Conservation (phyloP, 2,797 vertebrate genomes). For the Sebastiscus albofasciatus region DNA sequence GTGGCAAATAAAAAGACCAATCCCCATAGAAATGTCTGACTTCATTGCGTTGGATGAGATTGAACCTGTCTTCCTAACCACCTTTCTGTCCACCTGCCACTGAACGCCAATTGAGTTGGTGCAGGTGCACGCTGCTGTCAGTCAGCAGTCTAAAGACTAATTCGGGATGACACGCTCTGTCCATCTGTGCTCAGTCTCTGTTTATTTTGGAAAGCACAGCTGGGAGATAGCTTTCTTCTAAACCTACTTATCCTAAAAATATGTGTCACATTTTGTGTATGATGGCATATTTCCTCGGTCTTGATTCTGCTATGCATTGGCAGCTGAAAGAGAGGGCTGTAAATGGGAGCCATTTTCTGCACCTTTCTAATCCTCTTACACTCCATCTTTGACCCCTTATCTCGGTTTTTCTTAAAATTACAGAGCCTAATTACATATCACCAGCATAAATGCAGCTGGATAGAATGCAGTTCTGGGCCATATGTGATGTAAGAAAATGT, state of each 20-base stretch:
- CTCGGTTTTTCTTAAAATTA: constrained; percentile 45
- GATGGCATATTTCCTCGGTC: constrained; percentile 8
- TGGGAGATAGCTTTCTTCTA: constrained; percentile 30
- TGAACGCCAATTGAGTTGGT: constrained; percentile 49
- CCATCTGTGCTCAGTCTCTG: constrained; percentile 45
- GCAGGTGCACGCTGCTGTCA: constrained; percentile 60
- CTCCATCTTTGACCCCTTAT: constrained; percentile 48
- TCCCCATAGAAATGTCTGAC: constrained; percentile 40
- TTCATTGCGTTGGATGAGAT: constrained; percentile 50
- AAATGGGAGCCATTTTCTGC: constrained; percentile 47
- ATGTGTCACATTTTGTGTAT: constrained; percentile 7
- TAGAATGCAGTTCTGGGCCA: constrained; percentile 35
- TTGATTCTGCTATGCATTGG: neutral
- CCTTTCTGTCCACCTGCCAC: constrained; percentile 53
- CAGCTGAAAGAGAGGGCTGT: neutral
- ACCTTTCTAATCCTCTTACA: constrained; percentile 63
- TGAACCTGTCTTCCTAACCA: constrained; percentile 55
- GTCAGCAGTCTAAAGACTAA: constrained; percentile 64
- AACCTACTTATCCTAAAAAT: constrained; percentile 39
- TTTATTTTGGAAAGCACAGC: constrained; percentile 52
- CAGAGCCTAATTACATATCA: constrained; percentile 60
- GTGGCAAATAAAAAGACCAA: constrained; percentile 62
- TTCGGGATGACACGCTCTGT: constrained; percentile 57
- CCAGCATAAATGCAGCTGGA: constrained; percentile 26
- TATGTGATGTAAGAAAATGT: constrained; percentile 54